These are phyloP conservation scores for Lordiphosa andalusiaca DNA, from an alignment of 2,888 invertebrate genomes.

Conservation along the genomic window DNA sequence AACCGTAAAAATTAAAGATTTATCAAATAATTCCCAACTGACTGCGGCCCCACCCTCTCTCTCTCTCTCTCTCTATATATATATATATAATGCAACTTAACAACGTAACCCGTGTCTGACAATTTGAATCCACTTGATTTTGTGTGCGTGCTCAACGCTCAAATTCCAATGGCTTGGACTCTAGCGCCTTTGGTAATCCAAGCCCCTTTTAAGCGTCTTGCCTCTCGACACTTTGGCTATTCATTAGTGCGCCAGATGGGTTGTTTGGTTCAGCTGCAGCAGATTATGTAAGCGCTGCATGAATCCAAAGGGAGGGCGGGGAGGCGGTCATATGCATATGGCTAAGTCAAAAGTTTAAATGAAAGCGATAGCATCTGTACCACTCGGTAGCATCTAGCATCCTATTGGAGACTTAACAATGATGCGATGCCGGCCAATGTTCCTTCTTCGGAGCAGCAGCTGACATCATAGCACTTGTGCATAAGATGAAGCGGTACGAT, in stretches of 20 bases:
- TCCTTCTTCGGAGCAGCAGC: no score
- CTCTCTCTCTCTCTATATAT: no score
- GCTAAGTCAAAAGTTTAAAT: no score
- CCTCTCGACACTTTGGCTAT: constrained; percentile 51
- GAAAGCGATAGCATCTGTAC: no score
- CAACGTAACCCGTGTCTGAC: constrained; percentile 36
- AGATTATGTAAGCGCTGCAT: no score
- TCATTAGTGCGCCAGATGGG: constrained; percentile 39
- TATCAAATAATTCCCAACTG: constrained; percentile 47
- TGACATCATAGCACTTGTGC: no score
- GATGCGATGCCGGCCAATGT: no score
- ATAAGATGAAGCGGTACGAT: no score
- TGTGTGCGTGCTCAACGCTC: constrained; percentile 67
- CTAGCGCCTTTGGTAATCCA: constrained; percentile 37
- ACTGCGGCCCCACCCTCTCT: constrained; percentile 26
- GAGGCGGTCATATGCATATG: no score
- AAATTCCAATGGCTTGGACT: constrained; percentile 44
- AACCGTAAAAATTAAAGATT: constrained; percentile 68
- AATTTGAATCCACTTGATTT: constrained; percentile 69
- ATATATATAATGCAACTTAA: constrained; percentile 4
- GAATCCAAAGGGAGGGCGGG: no score
- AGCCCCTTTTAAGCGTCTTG: constrained; percentile 38
- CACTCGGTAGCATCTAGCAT: no score
- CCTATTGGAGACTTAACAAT: no score
- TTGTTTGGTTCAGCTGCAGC: constrained; percentile 5